Conservation (phyloP, 2,113 vertebrate species). For the Phyllostomus discolor region DNA sequence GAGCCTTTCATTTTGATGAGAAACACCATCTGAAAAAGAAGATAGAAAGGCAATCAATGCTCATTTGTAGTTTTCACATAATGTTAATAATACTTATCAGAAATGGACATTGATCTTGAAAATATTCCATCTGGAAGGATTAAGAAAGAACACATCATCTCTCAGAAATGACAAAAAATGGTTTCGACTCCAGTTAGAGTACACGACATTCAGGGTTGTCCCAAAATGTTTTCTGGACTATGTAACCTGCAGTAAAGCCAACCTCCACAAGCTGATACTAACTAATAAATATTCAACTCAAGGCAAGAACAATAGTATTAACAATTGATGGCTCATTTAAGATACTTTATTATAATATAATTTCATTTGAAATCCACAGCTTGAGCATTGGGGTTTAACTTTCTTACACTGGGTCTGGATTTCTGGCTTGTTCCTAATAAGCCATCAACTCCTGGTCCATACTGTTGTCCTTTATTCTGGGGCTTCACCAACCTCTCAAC, state of each 20-base stretch:
- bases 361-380: background rate
- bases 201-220: background rate
- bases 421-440: background rate
- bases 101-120: background rate
- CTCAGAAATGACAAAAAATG: background rate
- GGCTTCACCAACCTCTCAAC: background rate
- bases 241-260: background rate
- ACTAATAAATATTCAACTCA: background rate
- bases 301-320: background rate
- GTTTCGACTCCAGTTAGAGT: background rate
- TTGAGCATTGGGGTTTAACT: background rate
- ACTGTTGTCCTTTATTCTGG: background rate
- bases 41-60: slow-evolving; percentile 52
- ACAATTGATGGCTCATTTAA: background rate
- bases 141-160: background rate
- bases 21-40: slow-evolving; percentile 75
- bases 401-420: background rate
- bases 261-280: background rate
- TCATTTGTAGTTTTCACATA: slow-evolving; percentile 44
- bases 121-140: background rate
- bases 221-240: background rate
- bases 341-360: background rate
- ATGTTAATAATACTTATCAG: background rate
- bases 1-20: slow-evolving; percentile 75
- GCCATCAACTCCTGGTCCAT: background rate